Evolutionary conservation across 2,113 vertebrate species (phyloP).

Genomic region (Hoplias malabaricus): DNA sequence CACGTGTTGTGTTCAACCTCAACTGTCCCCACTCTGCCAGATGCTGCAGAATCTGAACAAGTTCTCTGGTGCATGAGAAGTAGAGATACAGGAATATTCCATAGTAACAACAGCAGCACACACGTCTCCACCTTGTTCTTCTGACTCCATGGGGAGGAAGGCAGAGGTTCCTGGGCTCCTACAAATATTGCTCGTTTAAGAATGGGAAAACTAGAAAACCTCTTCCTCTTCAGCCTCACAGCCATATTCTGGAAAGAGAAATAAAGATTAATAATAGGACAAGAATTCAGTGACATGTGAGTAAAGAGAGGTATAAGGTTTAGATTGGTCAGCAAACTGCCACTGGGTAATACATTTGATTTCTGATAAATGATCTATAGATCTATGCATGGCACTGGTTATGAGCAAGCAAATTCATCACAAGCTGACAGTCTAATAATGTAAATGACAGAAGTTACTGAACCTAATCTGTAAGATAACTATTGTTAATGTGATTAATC

Average conservation of each 20-base stretch:
- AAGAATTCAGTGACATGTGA: neutral
- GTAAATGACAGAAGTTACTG: neutral
- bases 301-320: neutral
- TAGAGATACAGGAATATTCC: neutral
- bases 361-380: conserved; percentile 15
- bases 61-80: neutral
- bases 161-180: neutral
- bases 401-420: neutral
- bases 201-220: conserved; percentile 51
- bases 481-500: too few relatives aligned
- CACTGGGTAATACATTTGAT: neutral
- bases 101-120: conserved; percentile 6
- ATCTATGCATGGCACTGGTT: conserved; percentile 7
- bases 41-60: neutral
- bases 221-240: conserved; percentile 70
- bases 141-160: neutral
- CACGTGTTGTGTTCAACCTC: neutral
- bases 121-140: neutral
- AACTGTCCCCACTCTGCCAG: neutral
- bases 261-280: neutral
- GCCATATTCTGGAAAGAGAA: conserved; percentile 63
- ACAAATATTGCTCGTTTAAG: neutral
- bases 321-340: conserved; percentile 1
- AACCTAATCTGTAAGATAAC: too few relatives aligned
- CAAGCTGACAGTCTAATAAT: conserved; percentile 6